phyloP scores from a whole-genome alignment of 2,888 invertebrate genomes.

The Hypselothyrea guttata region DNA sequence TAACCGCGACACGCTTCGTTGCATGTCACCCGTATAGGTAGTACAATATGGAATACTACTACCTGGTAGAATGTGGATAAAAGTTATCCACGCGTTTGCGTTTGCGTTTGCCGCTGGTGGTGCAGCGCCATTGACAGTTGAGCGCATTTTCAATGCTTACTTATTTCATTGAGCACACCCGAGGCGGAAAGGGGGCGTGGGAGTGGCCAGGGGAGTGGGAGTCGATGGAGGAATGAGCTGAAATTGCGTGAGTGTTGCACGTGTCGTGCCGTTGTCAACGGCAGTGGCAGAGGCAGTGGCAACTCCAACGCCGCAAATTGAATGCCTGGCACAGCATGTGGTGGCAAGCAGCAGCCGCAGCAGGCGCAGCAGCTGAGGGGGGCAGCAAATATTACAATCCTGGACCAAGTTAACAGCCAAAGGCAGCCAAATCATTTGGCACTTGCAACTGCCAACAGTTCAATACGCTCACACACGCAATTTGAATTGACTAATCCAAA shows the following conservation, averaged over 20 bases:
- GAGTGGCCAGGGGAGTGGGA: not conserved
- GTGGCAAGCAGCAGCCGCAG: constrained; percentile 32
- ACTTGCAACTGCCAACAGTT: constrained; percentile 57
- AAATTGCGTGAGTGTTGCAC: constrained; percentile 73
- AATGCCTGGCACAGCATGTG: constrained; percentile 47
- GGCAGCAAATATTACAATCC: constrained; percentile 1
- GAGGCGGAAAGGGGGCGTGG: not conserved
- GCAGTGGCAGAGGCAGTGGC: constrained; percentile 34
- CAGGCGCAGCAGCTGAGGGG: no score
- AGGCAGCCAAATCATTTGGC: constrained; percentile 43
- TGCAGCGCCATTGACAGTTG: constrained; percentile 68
- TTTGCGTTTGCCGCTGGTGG: constrained; percentile 5
- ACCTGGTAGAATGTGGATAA: not conserved
- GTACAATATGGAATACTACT: not conserved
- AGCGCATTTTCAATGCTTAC: constrained; percentile 67
- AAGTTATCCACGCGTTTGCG: not conserved
- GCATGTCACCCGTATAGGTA: constrained; percentile 53
- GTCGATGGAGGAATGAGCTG: constrained; percentile 3
- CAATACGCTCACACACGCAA: constrained; percentile 53
- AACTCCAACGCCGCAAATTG: constrained; percentile 32
- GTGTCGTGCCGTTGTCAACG: constrained; percentile 56
- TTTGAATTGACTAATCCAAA: constrained; percentile 74
- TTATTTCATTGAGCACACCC: constrained; percentile 51
- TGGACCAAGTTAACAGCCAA: constrained; percentile 34
- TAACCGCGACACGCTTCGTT: constrained; percentile 60